Base-by-base conservation (phyloP, 2,888 invertebrate genomes). In the Lomographa bimaculata region DNA sequence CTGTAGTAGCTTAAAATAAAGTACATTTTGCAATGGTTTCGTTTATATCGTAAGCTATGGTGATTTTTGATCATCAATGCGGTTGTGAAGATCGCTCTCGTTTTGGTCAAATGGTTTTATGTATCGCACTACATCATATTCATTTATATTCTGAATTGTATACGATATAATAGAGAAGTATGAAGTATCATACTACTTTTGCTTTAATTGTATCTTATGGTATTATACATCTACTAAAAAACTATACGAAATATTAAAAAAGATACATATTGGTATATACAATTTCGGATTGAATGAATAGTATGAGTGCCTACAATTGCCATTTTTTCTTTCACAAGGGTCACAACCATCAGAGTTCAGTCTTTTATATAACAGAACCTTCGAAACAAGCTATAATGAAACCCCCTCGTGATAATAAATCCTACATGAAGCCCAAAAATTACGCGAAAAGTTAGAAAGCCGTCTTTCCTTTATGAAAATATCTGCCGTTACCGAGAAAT, bases 391-490 rank as follows among this genome's bases (percentile, higher is more conserved):
- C 3, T 8, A n/a, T 7, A 26, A 19, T 3, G 12, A 16, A 12
- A 21, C 6, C 9, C 24, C 27, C 26, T 33, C 28, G n/a, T 17
- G 17, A 7, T 9, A 17, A 27, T 27, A 39, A 32, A 34, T 14
- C 23, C 28, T 8, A 11, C 20, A 29, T 29, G 14, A 12, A 17
- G 16, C 20, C 20, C 25, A 32, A 32, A 20, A 43, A 42, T 32
- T 20, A 25, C 26, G 30, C 11, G 10, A 20, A 35, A 36, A 37
- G 42, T 37, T 33, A 19, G 18, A 7, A 37, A 43, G 35, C 16
- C 18, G 32, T 36, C 23, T 28, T 21, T 19, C 32, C 16, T 37
- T 43, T 43, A 37, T 43, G 36, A 43, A 43, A 43, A 43, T 37
- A 36, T 32, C 36, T 27, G 19, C 12, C 23, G 30, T 32, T 27